Conservation (phyloP, 2,113 vertebrate species). For the Acinonyx jubatus region DNA sequence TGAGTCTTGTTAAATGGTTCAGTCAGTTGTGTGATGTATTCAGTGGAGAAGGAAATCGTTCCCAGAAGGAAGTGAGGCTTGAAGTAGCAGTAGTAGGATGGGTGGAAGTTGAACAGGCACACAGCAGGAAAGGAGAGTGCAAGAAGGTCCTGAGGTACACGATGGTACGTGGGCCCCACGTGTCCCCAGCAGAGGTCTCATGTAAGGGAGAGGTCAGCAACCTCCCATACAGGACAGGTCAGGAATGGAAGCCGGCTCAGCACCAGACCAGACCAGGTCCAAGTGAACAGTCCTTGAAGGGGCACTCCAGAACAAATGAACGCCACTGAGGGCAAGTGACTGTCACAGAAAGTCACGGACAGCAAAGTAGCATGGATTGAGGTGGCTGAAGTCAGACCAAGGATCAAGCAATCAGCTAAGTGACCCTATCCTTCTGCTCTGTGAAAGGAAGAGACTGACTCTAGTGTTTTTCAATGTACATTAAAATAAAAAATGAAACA, state of each 20-base stretch:
- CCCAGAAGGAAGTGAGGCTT: not conserved
- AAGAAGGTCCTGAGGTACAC: not conserved
- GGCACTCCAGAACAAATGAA: not conserved
- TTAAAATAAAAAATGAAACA: slow-evolving; percentile 22
- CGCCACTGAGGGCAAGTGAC: not conserved
- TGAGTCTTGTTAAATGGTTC: slow-evolving; percentile 13
- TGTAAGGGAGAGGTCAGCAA: not conserved
- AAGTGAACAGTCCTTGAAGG: not conserved
- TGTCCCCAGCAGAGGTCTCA: not conserved
- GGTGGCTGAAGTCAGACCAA: not conserved
- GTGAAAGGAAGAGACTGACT: not conserved
- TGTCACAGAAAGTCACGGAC: not conserved
- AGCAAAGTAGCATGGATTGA: not conserved
- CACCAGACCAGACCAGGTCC: not conserved
- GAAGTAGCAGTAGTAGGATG: not conserved
- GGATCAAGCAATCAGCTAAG: not conserved
- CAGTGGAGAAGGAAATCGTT: not conserved
- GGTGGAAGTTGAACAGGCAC: not conserved
- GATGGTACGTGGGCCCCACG: accelerated
- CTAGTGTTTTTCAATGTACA: not conserved
- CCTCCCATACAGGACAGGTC: not conserved
- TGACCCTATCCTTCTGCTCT: not conserved
- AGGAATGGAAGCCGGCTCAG: not conserved
- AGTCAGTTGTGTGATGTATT: not conserved
- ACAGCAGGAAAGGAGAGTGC: not conserved